Evolutionary conservation across 1,140 invertebrate species (phyloP).

Genomic region (Ostrea denselamellosa): DNA sequence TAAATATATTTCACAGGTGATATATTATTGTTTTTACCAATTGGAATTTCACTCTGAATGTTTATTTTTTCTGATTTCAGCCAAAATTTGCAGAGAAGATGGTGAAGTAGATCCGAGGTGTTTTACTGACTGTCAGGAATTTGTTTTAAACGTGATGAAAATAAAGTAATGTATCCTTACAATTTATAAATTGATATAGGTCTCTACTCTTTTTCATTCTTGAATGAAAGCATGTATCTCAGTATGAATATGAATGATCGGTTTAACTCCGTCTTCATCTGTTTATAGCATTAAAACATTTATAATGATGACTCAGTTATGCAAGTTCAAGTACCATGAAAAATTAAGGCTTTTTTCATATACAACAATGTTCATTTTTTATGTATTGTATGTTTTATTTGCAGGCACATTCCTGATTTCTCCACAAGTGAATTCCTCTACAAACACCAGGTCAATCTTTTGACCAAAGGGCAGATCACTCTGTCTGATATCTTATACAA

Average conservation of each 20-base stretch:
- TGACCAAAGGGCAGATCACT: slow-evolving; percentile 87
- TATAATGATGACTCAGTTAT: too few relatives aligned
- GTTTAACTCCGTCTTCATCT: too few relatives aligned
- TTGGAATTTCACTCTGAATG: too few relatives aligned
- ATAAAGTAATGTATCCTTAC: slow-evolving; percentile 78
- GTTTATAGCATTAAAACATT: too few relatives aligned
- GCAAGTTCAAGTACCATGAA: too few relatives aligned
- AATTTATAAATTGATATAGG: neutral
- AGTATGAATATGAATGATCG: too few relatives aligned
- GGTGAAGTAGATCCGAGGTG: slow-evolving; percentile 79
- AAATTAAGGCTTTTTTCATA: too few relatives aligned
- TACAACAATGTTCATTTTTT: too few relatives aligned
- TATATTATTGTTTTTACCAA: too few relatives aligned
- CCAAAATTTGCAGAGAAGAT: slow-evolving; percentile 80
- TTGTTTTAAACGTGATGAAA: slow-evolving; percentile 84
- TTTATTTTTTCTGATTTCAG: slow-evolving; percentile 67
- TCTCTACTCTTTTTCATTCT: too few relatives aligned
- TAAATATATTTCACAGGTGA: too few relatives aligned
- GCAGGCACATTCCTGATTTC: slow-evolving; percentile 82
- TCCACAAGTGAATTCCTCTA: slow-evolving; percentile 89
- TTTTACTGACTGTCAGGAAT: slow-evolving; percentile 84
- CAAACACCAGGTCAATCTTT: slow-evolving; percentile 93
- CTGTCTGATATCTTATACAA: slow-evolving; percentile 93
- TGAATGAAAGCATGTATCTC: too few relatives aligned
- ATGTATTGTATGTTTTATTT: slow-evolving; percentile 71